A percentile compares a stretch with the other conserved stretches of the same genome.
Conservation (phyloP, 64 coral and sea anemone genomes). For the Dendrophyllia cribrosa region DNA sequence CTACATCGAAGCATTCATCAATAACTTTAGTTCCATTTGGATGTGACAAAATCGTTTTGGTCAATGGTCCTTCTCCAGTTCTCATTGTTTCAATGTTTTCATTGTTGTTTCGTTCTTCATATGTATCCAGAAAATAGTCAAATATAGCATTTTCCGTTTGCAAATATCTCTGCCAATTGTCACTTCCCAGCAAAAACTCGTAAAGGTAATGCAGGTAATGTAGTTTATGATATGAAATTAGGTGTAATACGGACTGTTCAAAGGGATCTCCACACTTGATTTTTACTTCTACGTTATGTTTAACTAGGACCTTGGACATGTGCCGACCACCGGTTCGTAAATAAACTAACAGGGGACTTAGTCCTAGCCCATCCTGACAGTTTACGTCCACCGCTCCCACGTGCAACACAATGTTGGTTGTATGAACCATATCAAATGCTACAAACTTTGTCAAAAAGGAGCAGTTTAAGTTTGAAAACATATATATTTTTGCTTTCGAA, state of each 20-base stretch:
- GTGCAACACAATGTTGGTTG: not conserved
- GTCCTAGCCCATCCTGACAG: slow-evolving; percentile 30
- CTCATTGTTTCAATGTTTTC: not conserved
- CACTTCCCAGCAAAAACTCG: slow-evolving; percentile 30
- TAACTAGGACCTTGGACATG: slow-evolving; percentile 83
- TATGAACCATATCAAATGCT: not conserved
- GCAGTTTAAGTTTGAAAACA: slow-evolving; percentile 31
- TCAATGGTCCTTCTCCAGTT: slow-evolving; percentile 55
- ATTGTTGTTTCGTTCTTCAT: slow-evolving; percentile 48
- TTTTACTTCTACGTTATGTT: slow-evolving; percentile 38
- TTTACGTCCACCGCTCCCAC: slow-evolving; percentile 26
- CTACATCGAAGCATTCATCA: slow-evolving; percentile 74
- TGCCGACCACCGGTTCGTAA: slow-evolving; percentile 73
- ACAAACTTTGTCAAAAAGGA: not conserved
- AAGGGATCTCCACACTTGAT: slow-evolving; percentile 64
- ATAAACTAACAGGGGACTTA: slow-evolving; percentile 58
- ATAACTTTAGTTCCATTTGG: slow-evolving; percentile 43
- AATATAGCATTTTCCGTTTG: slow-evolving; percentile 63
- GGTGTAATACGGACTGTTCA: slow-evolving; percentile 59
- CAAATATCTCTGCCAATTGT: slow-evolving; percentile 67
- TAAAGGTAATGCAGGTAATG: slow-evolving; percentile 86
- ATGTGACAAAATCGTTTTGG: slow-evolving; percentile 69
- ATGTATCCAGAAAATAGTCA: slow-evolving; percentile 77
- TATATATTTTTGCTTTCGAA: not conserved
- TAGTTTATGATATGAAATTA: slow-evolving; percentile 80